Base-by-base conservation (phyloP, 2,113 vertebrate species). In the Pyxicephalus adspersus region DNA sequence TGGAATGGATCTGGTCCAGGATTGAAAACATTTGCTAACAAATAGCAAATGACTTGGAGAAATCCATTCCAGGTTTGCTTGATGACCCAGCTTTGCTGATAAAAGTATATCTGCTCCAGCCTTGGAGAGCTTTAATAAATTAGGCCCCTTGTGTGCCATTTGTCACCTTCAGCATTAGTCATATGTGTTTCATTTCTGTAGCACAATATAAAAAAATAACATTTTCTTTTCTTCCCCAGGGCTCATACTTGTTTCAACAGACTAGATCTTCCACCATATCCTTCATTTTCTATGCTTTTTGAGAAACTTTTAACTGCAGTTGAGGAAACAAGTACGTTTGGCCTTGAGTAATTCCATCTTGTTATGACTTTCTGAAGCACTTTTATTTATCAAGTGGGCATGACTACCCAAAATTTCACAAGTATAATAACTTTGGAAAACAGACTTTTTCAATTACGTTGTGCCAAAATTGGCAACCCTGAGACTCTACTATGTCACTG, bases 201-300 rank as follows among this genome's bases (percentile, higher is more conserved):
- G 38, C 38, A 45, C 8, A 45, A 13, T 13, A 15, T 45, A 34
- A 6, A 6, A 13, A 31, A 51, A 20, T 79, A n/a, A 31, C 45
- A 75, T 84, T 28, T 81, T 50, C 50, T 75, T 51, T 89, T 64
- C 72, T 84, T 87, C 85, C 85, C 3, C 87, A 99, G 98, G 92
- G 98, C 98, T 88, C 98, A 99, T 87, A 99, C 98, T 65, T 99
- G 98, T 88, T 99, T 99, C 87, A 99, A 99, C 88, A 96, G 98
- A 19, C 92, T 99, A 91, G 98, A 99, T 90, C 95, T 99, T 61
- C 98, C 98, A 3, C 96, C 97, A 0, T 99, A 99, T 84, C 96
- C 97, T 3, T 98, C 96, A 70, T 99, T 98, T 91, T 97, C 96
- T 86, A 99, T 98, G 97, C 91, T 99, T 34, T 99, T 96, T 45